These are phyloP conservation scores for Tichodroma muraria DNA, from an alignment of 2,113 vertebrate genomes.

Conservation along the genomic window DNA sequence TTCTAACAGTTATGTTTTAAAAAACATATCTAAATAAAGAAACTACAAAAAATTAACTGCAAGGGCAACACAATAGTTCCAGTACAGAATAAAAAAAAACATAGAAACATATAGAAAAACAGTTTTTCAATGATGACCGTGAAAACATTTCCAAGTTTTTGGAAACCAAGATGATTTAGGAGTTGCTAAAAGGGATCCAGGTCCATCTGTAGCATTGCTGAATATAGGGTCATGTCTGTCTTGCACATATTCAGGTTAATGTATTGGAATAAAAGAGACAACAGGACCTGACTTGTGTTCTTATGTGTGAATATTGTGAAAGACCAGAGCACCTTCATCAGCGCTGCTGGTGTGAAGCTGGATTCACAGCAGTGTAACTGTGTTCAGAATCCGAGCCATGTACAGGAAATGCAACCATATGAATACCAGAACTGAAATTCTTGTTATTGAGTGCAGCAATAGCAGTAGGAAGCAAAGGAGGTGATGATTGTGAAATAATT, in stretches of 20 bases:
- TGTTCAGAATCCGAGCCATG: neutral
- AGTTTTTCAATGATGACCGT: fast-evolving
- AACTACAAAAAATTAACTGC: neutral
- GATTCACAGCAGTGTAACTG: neutral
- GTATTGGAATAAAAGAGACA: neutral
- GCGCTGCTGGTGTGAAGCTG: fast-evolving
- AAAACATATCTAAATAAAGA: neutral
- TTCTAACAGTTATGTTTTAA: neutral
- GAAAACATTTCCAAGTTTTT: neutral
- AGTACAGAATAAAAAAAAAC: too few species aligned
- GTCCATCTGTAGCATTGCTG: neutral
- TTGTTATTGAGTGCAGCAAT: neutral
- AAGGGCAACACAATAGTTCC: neutral
- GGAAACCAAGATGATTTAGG: neutral
- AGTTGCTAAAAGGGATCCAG: neutral
- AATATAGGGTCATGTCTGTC: neutral
- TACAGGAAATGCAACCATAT: neutral
- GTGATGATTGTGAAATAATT: neutral
- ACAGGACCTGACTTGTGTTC: neutral
- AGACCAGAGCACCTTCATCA: neutral
- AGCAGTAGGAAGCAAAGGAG: neutral
- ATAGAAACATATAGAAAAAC: too few species aligned
- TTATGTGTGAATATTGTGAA: neutral
- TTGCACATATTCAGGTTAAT: neutral
- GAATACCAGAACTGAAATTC: neutral